Conservation (phyloP, 2,797 vertebrate genomes). For the Picus viridis region DNA sequence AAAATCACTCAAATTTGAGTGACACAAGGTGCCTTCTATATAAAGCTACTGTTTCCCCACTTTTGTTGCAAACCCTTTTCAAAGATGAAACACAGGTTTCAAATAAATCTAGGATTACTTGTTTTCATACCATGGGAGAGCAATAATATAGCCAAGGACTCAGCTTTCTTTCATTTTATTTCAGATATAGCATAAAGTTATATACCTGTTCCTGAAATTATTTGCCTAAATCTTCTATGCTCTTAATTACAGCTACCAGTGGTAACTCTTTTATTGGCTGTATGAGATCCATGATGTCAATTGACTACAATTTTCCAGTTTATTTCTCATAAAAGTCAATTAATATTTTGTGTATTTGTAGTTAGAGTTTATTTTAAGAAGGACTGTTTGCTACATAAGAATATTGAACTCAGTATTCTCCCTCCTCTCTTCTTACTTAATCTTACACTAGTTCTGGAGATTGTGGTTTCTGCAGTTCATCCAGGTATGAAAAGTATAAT, state of each 20-base stretch:
- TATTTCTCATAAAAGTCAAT: not conserved
- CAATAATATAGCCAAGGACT: not conserved
- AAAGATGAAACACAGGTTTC: not conserved
- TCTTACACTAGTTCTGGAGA: not conserved
- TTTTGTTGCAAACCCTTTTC: not conserved
- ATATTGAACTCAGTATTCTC: not conserved
- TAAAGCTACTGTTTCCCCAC: not conserved
- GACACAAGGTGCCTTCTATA: not conserved
- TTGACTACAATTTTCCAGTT: not conserved
- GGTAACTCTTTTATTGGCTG: not conserved
- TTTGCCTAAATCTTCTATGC: not conserved
- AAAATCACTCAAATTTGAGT: not conserved
- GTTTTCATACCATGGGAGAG: not conserved
- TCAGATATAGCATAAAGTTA: not conserved
- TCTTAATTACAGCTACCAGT: not conserved
- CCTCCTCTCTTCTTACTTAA: not conserved
- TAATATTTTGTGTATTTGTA: not conserved
- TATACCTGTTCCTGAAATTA: not conserved
- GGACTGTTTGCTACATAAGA: not conserved
- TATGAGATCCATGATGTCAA: not conserved
- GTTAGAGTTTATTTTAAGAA: not conserved
- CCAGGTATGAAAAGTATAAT: not conserved
- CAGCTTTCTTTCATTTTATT: not conserved
- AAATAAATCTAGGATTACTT: not conserved
- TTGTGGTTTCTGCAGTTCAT: not conserved